Evolutionary conservation across 2,797 vertebrate genomes (phyloP), one percentile per base, ranked within the genome.

Genomic region (Sebastes ruberrimus): DNA sequence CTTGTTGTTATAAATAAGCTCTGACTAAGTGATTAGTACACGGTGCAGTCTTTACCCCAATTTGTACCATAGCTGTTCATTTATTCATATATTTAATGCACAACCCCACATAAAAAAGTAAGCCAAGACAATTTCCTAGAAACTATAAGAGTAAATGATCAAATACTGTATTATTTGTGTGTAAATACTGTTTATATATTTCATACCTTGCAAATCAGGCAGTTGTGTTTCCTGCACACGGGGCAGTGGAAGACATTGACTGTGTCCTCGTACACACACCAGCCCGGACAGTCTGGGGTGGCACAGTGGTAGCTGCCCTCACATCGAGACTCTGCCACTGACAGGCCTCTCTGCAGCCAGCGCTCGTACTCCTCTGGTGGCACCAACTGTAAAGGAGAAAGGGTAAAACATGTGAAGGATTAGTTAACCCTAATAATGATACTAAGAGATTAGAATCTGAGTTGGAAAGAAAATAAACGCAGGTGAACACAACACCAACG

Each of bases 301-400:
- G 92, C 94, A 81, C 97, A 97, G 90, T 98, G 97, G 84, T 97
- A 98, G 81, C 97, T 98, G 90, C 97, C 96, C 75, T 94, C 95
- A 68, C 96, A 97, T 14, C 96, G 95, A 16, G 96, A 97, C 95
- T 98, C 97, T 0, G 97, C 97, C 83, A 97, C 96, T 0, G 94
- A 96, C 77, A 97, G 92, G 3, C 97, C 92, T 35, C 96, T 93
- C 85, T 97, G 96, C 86, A 98, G 93, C 95, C 97, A 97, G 7
- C 94, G 96, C 75, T 95, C 91, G 7, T 97, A 97, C 84, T 97
- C 96, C 5, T 96, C 96, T 0, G 70, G 80, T 0, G 96, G 89
- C 80, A 98, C 96, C 93, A 98, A 83, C 97, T 98, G 92, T 4
- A 7, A 55, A 59, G 18, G 20, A 38, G 2, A 2, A 60, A 16